These are phyloP conservation scores for Lepidurus apus DNA, from an alignment of 1,140 invertebrate species.

Conservation along the genomic window DNA sequence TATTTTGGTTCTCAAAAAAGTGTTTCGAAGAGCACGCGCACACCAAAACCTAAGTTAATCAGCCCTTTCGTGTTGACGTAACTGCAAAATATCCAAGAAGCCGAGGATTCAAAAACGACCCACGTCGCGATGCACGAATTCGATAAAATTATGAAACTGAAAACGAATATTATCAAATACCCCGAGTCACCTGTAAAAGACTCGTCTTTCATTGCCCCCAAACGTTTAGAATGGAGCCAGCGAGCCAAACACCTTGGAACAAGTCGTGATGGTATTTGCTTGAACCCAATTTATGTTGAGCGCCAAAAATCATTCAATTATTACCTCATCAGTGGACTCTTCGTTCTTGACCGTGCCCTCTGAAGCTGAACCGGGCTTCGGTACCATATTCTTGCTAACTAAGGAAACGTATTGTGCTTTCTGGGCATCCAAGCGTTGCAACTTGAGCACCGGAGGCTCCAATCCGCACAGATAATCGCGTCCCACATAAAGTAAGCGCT, in stretches of 20 bases:
- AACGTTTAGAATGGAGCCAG: too few species aligned
- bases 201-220: too few species aligned
- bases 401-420: constrained; percentile 65
- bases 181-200: background rate
- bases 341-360: background rate
- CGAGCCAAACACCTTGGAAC: too few species aligned
- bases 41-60: background rate
- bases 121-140: background rate
- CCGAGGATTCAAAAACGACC: background rate
- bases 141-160: background rate
- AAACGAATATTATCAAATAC: background rate
- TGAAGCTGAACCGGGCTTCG: background rate
- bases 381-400: constrained; percentile 50
- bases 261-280: too few species aligned
- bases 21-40: background rate
- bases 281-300: too few species aligned
- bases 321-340: constrained; percentile 9
- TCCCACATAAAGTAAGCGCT: constrained; percentile 73
- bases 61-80: background rate
- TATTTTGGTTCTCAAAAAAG: background rate
- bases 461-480: constrained; percentile 84
- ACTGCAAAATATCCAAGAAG: background rate
- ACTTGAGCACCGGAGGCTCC: constrained; percentile 72
- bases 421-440: constrained; percentile 59
- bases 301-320: too few species aligned